Evolutionary conservation across 2,888 invertebrate species (phyloP), one percentile per base, ranked within the genome.

Genomic region (Eupithecia subfuscata): DNA sequence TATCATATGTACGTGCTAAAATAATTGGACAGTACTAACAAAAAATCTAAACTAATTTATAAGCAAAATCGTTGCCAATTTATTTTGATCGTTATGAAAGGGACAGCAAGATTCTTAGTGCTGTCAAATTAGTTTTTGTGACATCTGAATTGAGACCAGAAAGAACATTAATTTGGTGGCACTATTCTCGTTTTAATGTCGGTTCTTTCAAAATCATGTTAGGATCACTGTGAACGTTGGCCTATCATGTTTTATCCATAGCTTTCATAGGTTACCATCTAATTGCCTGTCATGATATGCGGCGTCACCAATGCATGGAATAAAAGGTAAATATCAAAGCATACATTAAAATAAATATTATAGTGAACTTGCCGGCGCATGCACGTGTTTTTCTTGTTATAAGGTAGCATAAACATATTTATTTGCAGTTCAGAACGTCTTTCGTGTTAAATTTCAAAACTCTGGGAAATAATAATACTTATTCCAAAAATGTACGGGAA

Each of bases 241-340:
- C 22, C 56, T 63, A 56, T 68, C 30, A 40, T 48, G 65, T 70
- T 75, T 72, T 34, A 30, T 71, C 71, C 34, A 73, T 76, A 73
- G 70, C 68, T 56, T 70, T 73, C 68, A 63, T 69, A 74, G 73
- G 69, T 73, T 64, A 65, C 34, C 68, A 74, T 76, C 14, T 16
- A 40, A 8, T 60, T 22, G 48, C 25, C 68, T 63, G 30, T 37
- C 70, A 73, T 76, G 67, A 40, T 34, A 69, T 69, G 48, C 52
- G 71, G 52, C 37, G 25, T 48, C 70, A 43, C 48, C 52, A 64
- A 71, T 64, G 25, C 30, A 45, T n/a, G n/a, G 52, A 34, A n/a
- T 40, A 11, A 45, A 69, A 70, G 76, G 75, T 71, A 74, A 52
- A 43, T 65, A 65, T n/a, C 8, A 64, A 34, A 16, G 8, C 18